Evolutionary conservation across 2,888 invertebrate genomes (phyloP).

Genomic region (Eristalis tenax): DNA sequence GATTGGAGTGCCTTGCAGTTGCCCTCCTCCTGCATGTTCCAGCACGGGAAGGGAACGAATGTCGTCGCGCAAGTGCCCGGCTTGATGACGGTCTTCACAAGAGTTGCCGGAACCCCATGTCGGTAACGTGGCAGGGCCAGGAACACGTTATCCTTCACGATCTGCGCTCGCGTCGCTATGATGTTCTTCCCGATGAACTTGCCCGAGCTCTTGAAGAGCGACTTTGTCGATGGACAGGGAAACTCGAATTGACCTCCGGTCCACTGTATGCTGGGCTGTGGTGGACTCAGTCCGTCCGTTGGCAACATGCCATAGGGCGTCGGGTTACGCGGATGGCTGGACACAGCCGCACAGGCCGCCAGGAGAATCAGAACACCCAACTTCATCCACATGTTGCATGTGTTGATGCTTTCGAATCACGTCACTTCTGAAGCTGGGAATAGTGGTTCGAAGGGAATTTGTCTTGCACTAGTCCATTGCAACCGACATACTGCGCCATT

Average conservation of each 20-base stretch:
- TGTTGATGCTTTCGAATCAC: conserved; percentile 2
- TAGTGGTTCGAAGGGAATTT: conserved; percentile 19
- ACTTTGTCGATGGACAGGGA: conserved; percentile 82
- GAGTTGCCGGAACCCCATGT: conserved; percentile 86
- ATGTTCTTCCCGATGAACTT: conserved; percentile 84
- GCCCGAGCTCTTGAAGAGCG: conserved; percentile 83
- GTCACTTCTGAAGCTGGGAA: background rate
- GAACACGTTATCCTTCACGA: conserved; percentile 83
- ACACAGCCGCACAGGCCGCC: conserved; percentile 17
- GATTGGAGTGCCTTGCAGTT: conserved; percentile 87
- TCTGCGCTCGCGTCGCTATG: conserved; percentile 84
- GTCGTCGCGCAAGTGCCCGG: conserved; percentile 82
- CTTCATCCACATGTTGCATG: conserved; percentile 62
- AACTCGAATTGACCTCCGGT: conserved; percentile 82
- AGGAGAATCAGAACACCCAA: conserved; percentile 52
- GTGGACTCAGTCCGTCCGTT: conserved; percentile 74
- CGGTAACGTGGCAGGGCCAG: conserved; percentile 84
- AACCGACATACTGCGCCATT: conserved; percentile 13
- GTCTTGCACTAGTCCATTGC: conserved; percentile 43
- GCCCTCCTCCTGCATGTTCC: conserved; percentile 87
- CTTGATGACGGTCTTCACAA: conserved; percentile 83
- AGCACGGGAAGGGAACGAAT: conserved; percentile 85
- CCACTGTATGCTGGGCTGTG: conserved; percentile 79
- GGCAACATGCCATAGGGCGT: conserved; percentile 76
- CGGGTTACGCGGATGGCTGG: conserved; percentile 39